These are phyloP conservation scores for Podarcis muralis DNA, from an alignment of 2,113 vertebrate species.

Conservation along the genomic window DNA sequence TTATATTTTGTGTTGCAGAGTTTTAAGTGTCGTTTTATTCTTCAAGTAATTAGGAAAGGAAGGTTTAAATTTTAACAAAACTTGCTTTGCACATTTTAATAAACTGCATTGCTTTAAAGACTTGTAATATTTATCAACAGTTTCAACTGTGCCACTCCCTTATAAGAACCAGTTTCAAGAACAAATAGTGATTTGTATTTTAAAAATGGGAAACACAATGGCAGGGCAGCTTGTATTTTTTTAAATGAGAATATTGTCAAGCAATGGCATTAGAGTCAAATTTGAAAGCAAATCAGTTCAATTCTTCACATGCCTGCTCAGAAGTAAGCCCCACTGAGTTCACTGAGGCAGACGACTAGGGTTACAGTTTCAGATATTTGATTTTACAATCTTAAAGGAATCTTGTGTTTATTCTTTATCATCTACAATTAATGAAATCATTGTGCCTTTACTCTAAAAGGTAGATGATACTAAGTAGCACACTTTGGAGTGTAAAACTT, in stretches of 20 bases:
- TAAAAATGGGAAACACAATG: not conserved
- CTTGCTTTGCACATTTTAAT: conserved; percentile 65
- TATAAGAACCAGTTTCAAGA: conserved; percentile 68
- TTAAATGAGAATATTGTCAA: not conserved
- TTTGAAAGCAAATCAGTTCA: not conserved
- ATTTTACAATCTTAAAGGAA: not conserved
- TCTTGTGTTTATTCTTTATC: not conserved
- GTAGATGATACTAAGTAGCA: not conserved
- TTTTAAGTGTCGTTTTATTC: conserved; percentile 74
- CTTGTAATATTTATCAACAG: conserved; percentile 62
- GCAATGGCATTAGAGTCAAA: not conserved
- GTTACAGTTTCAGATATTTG: not conserved
- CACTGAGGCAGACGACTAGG: not conserved
- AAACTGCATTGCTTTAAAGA: conserved; percentile 63
- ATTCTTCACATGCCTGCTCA: not conserved
- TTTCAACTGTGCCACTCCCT: conserved; percentile 50
- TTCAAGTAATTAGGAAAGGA: conserved; percentile 65
- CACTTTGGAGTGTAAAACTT: not conserved
- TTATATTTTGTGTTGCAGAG: conserved; percentile 79
- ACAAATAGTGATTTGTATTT: not conserved
- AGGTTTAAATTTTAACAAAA: conserved; percentile 68
- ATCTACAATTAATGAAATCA: not conserved
- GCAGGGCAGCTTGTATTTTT: not conserved
- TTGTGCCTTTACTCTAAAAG: not conserved
- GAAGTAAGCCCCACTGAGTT: not conserved